Evolutionary conservation across 1,140 invertebrate genomes (phyloP).

Genomic region (Fopius arisanus): DNA sequence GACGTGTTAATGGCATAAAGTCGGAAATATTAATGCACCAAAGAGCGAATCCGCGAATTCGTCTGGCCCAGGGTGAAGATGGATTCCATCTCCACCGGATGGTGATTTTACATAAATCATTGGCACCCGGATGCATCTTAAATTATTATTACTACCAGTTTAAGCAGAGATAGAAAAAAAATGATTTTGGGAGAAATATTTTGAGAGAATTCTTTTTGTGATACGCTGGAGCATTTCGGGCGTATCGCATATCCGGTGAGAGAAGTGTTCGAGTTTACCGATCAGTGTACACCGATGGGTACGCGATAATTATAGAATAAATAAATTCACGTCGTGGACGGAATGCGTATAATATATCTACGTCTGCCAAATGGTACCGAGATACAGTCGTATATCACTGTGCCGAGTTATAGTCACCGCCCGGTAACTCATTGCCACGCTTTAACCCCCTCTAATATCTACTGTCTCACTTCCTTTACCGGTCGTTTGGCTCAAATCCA

Average conservation of each 20-base stretch:
- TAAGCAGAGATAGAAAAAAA: neutral
- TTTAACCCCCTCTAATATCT: constrained; percentile 32
- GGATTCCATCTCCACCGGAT: neutral
- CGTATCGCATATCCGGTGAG: neutral
- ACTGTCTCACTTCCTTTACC: constrained; percentile 28
- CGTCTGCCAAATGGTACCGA: constrained; percentile 66
- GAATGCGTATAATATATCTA: constrained; percentile 66
- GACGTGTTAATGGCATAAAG: neutral
- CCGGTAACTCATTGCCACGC: constrained; percentile 61
- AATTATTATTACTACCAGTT: neutral
- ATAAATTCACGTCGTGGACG: constrained; percentile 63
- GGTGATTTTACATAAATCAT: neutral
- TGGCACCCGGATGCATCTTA: neutral
- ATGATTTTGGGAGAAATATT: neutral
- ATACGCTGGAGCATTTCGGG: neutral
- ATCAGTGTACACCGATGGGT: constrained; percentile 46
- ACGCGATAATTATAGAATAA: constrained; percentile 66
- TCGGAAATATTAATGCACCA: neutral
- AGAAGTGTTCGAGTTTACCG: constrained; percentile 48
- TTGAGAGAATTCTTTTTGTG: neutral
- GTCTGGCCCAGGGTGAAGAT: neutral
- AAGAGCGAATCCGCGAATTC: neutral
- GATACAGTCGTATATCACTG: constrained; percentile 65
- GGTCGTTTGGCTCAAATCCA: constrained; percentile 58
- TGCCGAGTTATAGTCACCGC: constrained; percentile 62